Base-by-base conservation (phyloP, 2,888 invertebrate species). In the Himalopsyche kuldschensis region DNA sequence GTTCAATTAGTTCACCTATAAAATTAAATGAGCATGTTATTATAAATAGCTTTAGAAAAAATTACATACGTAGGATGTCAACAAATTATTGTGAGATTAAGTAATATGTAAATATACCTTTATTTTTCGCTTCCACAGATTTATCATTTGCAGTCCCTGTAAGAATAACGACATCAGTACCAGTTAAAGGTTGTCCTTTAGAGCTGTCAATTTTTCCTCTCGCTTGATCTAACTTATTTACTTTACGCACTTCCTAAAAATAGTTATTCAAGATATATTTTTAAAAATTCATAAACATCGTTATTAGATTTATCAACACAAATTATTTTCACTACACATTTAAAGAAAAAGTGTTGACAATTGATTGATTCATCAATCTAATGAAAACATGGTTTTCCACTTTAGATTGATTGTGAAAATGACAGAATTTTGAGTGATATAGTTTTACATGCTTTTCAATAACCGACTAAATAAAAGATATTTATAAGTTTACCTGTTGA, bases 1-100 rank as follows among this genome's bases (percentile, higher is more conserved):
- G 99, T 90, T 99, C 99, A 88, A 99, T 98, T n/a, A 99, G 91
- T 90, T 99, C 99, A 81, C 99, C 99, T 91, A 20, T n/a, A 80
- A 75, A 11, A 32, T 10, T 20, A 24, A 47, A 32, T 77, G 30
- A 15, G 32, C 35, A 77, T 35, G 11, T 11, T 3, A 81, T 78
- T 24, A n/a, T 17, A 79, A 46, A 31, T 17, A 27, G 79, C 0
- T 4, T 17, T 30, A 79, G 31, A 69, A 69, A 27, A 79, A 4
- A n/a, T n/a, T n/a, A n/a, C 5, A 30, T 48, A 55, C 11, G 20
- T 63, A 30, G 32, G 32, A 0, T 76, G 76, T 15, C n/a, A 35
- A 24, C 20, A 27, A 41, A 41, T 17, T 41, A 41, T 24, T 11
- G 20, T 20, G 4, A 35, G 0, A 78, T 27, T 17, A 15, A 31